phyloP scores from a whole-genome alignment of 1,140 invertebrate genomes.

The Pemphigus obesinymphae region DNA sequence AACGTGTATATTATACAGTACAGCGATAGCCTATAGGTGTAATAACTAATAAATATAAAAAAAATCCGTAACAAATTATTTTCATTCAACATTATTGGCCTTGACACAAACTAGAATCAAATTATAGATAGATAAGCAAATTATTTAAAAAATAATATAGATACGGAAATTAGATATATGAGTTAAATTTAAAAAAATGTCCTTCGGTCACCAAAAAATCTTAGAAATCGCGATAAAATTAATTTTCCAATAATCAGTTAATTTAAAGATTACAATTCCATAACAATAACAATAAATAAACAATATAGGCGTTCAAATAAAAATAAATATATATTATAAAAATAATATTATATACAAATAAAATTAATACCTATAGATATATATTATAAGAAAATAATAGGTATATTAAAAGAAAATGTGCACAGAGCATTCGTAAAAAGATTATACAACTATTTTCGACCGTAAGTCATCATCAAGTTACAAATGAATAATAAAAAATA shows the following conservation, averaged over 20 bases:
- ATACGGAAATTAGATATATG: not conserved
- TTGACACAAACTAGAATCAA: constrained; percentile 25
- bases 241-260: not conserved
- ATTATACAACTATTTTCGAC: too few species aligned
- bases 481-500: too few species aligned
- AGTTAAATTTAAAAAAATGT: not conserved
- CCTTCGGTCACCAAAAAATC: not conserved
- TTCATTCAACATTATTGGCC: not conserved
- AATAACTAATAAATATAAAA: too few species aligned
- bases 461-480: too few species aligned
- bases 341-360: too few species aligned
- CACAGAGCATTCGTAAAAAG: too few species aligned
- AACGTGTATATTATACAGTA: too few species aligned
- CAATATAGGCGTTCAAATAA: too few species aligned
- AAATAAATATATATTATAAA: too few species aligned
- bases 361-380: not conserved
- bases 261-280: not conserved
- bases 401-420: too few species aligned
- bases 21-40: too few species aligned
- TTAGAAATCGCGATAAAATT: not conserved
- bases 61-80: constrained; percentile 17
- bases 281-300: not conserved
- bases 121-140: not conserved
- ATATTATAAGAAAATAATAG: too few species aligned
- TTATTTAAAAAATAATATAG: not conserved